Conservation (phyloP, 1,140 invertebrate species). For the Leptinotarsa texana region DNA sequence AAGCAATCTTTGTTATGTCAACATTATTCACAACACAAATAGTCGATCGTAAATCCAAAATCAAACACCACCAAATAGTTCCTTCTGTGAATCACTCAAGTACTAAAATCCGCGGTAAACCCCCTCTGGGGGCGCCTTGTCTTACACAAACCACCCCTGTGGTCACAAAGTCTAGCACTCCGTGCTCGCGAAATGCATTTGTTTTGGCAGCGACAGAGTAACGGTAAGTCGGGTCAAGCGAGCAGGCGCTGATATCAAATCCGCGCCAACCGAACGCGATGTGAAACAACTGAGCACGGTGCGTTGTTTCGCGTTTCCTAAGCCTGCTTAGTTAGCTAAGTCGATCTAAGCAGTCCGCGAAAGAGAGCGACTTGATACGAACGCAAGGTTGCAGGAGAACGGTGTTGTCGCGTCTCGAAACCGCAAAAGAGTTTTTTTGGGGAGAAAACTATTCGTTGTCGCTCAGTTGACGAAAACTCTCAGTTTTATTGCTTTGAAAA, state of each 20-base stretch:
- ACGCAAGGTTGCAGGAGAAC: slow-evolving; percentile 34
- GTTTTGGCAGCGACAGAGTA: slow-evolving; percentile 32
- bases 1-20: slow-evolving; percentile 6
- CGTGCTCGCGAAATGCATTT: slow-evolving; percentile 22
- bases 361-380: slow-evolving; percentile 32
- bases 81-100: not conserved
- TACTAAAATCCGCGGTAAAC: not conserved
- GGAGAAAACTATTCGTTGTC: not conserved
- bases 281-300: slow-evolving; percentile 25
- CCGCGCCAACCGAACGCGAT: slow-evolving; percentile 17
- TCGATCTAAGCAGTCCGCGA: slow-evolving; percentile 39
- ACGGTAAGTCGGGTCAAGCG: slow-evolving; percentile 28
- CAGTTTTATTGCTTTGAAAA: too few species aligned
- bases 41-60: not conserved
- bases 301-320: slow-evolving; percentile 25
- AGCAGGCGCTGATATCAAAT: slow-evolving; percentile 7
- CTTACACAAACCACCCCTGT: not conserved
- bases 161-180: not conserved
- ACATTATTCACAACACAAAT: slow-evolving; percentile 3
- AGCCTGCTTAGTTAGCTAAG: slow-evolving; percentile 37
- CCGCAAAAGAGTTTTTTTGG: not conserved
- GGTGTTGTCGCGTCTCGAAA: slow-evolving; percentile 6
- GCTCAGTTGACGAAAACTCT: too few species aligned
- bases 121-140: not conserved
- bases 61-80: not conserved